A percentile compares a stretch with the other conserved stretches of the same genome.
phyloP scores from a whole-genome alignment of 2,888 invertebrate species.

The Temnothorax ravouxi region DNA sequence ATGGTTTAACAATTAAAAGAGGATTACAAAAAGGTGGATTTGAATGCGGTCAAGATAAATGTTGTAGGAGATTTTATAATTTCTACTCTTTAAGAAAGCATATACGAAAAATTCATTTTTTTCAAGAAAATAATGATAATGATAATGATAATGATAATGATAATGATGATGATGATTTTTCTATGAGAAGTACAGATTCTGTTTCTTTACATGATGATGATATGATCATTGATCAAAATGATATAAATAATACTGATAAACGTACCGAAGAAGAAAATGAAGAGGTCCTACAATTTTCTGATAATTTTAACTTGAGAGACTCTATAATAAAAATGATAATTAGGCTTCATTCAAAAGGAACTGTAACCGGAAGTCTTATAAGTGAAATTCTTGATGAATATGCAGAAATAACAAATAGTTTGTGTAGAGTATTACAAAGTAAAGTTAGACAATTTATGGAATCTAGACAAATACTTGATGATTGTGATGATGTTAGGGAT shows the following conservation, averaged over 20 bases:
- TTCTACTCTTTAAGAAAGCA: no score
- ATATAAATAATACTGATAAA: no score
- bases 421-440: not conserved
- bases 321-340: slow-evolving; percentile 1
- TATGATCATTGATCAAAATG: no score
- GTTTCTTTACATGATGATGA: no score
- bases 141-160: no score
- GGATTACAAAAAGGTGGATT: not conserved
- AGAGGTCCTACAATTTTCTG: not conserved
- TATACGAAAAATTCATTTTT: no score
- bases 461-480: not conserved
- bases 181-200: no score
- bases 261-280: not conserved
- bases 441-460: not conserved
- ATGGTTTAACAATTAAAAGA: not conserved
- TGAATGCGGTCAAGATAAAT: not conserved
- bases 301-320: not conserved
- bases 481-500: not conserved
- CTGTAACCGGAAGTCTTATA: not conserved
- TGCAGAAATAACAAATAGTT: not conserved
- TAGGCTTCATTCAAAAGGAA: not conserved
- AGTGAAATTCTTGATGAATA: not conserved
- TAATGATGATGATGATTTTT: no score
- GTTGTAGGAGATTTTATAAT: not conserved
- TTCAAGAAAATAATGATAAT: no score